A percentile compares a stretch with the other conserved stretches of the same genome.
Evolutionary conservation across 1,140 invertebrate genomes (phyloP).

Genomic region (Sarcophaga peregrina): DNA sequence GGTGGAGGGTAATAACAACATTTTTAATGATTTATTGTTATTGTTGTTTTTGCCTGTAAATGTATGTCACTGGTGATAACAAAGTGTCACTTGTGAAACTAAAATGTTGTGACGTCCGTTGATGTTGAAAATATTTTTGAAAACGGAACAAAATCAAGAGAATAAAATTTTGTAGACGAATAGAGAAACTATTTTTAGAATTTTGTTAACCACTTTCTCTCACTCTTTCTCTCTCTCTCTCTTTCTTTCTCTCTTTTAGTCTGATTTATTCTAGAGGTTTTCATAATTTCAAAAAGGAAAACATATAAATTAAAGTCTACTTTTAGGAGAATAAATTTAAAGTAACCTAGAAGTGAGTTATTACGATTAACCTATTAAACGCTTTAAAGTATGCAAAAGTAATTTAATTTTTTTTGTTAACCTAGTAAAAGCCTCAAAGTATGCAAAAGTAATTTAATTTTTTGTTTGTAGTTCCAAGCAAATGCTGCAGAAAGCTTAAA

Average conservation of each 20-base stretch:
- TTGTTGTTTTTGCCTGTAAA: not conserved
- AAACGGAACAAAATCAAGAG: not conserved
- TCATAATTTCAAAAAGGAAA: no score
- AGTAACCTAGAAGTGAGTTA: no score
- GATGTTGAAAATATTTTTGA: not conserved
- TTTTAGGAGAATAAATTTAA: no score
- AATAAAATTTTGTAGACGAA: not conserved
- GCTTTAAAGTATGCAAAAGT: not conserved
- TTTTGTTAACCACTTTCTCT: no score
- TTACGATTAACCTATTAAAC: not conserved
- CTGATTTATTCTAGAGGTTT: no score
- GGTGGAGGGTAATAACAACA: no score
- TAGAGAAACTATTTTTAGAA: no score
- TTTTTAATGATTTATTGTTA: conserved; percentile 3
- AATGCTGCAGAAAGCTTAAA: not conserved
- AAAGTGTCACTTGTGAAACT: not conserved
- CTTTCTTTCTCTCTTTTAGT: no score
- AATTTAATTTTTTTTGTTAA: not conserved
- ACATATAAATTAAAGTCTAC: no score
- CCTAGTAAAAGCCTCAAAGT: not conserved
- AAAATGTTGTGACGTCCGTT: conserved; percentile 19
- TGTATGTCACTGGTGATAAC: not conserved
- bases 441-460: not conserved
- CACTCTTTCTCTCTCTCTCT: no score
- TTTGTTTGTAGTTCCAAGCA: no score